Conservation (phyloP, 1,140 invertebrate species). For the Leptopilina boulardi region DNA sequence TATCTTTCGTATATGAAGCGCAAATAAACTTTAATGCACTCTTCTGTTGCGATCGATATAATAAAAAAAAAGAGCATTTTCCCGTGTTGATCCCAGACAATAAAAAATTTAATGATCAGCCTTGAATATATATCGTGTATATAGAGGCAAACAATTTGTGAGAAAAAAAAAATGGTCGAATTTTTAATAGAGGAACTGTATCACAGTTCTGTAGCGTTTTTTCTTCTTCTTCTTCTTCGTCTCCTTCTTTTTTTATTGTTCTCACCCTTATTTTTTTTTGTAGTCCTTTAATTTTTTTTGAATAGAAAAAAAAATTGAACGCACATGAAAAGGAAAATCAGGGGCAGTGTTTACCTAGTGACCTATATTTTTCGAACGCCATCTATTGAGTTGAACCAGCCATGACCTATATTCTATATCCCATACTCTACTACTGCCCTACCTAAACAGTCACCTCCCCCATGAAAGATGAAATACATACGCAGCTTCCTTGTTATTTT, state of each 20-base stretch:
- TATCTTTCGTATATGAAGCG: not conserved
- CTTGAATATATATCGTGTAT: not conserved
- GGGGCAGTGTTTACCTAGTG: not conserved
- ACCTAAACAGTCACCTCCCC: conserved; percentile 31
- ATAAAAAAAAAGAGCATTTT: conserved; percentile 12
- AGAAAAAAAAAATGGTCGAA: not conserved
- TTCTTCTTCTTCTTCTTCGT: not conserved
- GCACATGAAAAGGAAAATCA: not conserved
- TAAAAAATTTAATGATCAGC: conserved; percentile 11
- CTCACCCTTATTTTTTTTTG: no score
- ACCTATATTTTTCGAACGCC: conserved; percentile 4
- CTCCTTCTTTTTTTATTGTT: not conserved
- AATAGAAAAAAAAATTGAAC: not conserved
- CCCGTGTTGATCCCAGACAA: not conserved
- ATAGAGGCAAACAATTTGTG: not conserved
- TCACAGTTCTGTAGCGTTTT: no score
- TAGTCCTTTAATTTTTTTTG: not conserved
- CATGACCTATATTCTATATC: conserved; percentile 53
- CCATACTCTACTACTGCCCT: conserved; percentile 23
- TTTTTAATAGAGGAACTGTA: not conserved
- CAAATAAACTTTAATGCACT: not conserved
- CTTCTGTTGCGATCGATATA: not conserved
- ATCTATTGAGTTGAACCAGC: conserved; percentile 40
- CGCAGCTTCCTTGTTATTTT: conserved; percentile 11
- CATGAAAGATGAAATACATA: not conserved